phyloP scores from a whole-genome alignment of 2,888 invertebrate genomes.

The Keiferia lycopersicella region DNA sequence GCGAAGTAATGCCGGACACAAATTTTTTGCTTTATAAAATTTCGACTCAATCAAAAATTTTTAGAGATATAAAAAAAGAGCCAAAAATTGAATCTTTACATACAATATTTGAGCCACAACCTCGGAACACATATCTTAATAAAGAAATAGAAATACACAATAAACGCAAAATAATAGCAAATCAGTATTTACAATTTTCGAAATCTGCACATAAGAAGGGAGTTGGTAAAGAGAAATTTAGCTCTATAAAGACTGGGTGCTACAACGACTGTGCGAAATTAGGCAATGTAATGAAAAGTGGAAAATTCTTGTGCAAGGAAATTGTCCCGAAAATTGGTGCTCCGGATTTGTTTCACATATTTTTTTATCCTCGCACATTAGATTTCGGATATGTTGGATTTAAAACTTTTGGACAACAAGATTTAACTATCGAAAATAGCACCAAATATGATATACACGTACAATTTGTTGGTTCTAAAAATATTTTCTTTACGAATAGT shows the following conservation, averaged over 20 bases:
- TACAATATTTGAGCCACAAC: constrained; percentile 54
- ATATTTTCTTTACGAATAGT: constrained; percentile 54
- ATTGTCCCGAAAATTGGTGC: constrained; percentile 40
- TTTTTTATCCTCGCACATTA: constrained; percentile 52
- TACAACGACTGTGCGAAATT: background rate
- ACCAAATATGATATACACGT: constrained; percentile 54
- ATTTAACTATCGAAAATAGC: constrained; percentile 58
- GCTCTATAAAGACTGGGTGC: background rate
- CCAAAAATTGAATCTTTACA: constrained; percentile 59
- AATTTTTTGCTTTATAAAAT: constrained; percentile 57
- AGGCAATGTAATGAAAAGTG: background rate
- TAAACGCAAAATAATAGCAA: constrained; percentile 45
- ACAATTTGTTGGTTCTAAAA: constrained; percentile 47
- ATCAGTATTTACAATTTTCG: constrained; percentile 48
- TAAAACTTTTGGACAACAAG: constrained; percentile 54
- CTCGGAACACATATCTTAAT: constrained; percentile 55
- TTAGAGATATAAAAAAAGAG: constrained; percentile 43
- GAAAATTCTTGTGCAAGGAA: constrained; percentile 48
- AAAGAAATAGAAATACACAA: constrained; percentile 45
- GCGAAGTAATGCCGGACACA: constrained; percentile 35
- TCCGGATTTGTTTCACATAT: constrained; percentile 57
- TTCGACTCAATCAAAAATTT: constrained; percentile 49
- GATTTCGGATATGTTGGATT: constrained; percentile 65
- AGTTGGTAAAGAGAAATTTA: background rate
- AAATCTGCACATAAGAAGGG: constrained; percentile 37